phyloP scores from a whole-genome alignment of 2,888 invertebrate genomes.

The Papilio gigon region DNA sequence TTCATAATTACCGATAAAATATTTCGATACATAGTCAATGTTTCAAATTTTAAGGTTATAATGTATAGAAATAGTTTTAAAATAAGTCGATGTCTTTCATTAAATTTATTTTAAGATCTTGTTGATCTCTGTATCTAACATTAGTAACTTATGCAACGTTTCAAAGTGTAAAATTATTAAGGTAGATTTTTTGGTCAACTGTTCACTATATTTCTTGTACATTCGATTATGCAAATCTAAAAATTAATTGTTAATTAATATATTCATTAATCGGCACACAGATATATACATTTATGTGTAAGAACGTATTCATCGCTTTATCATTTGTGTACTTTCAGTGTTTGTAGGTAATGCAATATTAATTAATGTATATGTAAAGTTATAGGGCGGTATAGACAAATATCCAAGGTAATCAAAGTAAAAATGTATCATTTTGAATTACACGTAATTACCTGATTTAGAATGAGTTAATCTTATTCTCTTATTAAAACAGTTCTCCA shows the following conservation, averaged over 20 bases:
- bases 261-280: neutral
- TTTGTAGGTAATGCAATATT: neutral
- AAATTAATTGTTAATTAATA: neutral
- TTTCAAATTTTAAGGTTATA: constrained; percentile 24
- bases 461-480: neutral
- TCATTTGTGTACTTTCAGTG: neutral
- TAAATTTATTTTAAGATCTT: constrained; percentile 41
- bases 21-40: constrained; percentile 5
- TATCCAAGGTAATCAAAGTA: neutral
- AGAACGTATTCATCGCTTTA: neutral
- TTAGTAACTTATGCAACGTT: constrained; percentile 21
- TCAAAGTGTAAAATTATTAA: constrained; percentile 2
- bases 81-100: constrained; percentile 41
- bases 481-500: too few species aligned
- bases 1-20: constrained; percentile 17
- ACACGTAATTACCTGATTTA: neutral
- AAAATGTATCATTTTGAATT: neutral
- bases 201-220: constrained; percentile 3
- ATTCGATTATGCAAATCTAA: neutral
- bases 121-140: constrained; percentile 24
- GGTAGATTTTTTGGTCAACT: constrained; percentile 1
- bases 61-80: constrained; percentile 23
- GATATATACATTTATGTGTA: neutral
- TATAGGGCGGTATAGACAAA: neutral
- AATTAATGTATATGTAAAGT: neutral